Evolutionary conservation across 2,797 vertebrate species (phyloP).

Genomic region (Phataginus tetradactyla): DNA sequence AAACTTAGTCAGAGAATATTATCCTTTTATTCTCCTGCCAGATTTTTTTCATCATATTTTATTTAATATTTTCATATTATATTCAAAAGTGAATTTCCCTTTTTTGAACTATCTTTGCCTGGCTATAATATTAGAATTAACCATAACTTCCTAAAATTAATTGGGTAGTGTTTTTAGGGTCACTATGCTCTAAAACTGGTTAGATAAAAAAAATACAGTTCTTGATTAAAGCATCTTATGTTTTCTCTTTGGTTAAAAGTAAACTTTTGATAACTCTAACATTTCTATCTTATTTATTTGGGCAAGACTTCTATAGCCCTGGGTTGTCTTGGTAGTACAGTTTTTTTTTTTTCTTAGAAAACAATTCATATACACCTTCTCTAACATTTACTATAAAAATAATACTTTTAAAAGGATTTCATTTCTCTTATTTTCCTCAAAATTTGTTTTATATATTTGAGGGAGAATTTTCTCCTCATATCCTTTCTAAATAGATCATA

Average conservation of each 20-base stretch:
- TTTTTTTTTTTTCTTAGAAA: neutral
- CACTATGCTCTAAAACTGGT: neutral
- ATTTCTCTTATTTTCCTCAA: neutral
- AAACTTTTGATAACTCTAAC: neutral
- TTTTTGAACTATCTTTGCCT: neutral
- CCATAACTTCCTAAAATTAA: neutral
- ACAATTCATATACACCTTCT: neutral
- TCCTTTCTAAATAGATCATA: neutral
- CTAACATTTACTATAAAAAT: neutral
- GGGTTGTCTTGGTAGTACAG: neutral
- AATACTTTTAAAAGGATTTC: neutral
- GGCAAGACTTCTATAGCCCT: neutral
- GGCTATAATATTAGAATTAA: neutral
- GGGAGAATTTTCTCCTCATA: neutral
- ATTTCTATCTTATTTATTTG: neutral
- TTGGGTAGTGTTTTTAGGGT: neutral
- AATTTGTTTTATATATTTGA: neutral
- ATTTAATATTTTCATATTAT: slow-evolving; percentile 21
- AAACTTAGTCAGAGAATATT: neutral
- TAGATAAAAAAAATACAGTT: neutral
- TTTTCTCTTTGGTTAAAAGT: neutral
- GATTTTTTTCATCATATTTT: neutral
- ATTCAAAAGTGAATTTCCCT: neutral
- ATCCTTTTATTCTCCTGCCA: neutral
- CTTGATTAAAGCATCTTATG: neutral